These are phyloP conservation scores for Bombus soroeensis DNA, from an alignment of 1,140 invertebrate species.

Conservation along the genomic window DNA sequence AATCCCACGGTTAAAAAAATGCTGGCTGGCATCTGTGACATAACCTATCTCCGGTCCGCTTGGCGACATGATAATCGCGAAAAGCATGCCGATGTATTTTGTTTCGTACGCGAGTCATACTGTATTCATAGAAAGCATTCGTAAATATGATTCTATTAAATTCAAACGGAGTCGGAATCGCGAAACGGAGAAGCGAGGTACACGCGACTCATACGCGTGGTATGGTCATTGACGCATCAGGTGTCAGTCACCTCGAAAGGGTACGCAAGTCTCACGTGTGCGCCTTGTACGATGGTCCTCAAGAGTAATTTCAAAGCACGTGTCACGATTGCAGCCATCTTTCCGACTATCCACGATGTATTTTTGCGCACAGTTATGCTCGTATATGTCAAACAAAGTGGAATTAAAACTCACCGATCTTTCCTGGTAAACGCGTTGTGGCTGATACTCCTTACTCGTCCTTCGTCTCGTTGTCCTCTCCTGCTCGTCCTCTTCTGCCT, in stretches of 20 bases:
- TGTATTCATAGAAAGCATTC: not conserved
- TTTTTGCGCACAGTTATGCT: too few species aligned
- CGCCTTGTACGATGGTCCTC: conserved; percentile 20
- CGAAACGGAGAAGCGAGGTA: not conserved
- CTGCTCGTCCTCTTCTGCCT: conserved; percentile 45
- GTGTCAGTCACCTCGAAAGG: conserved; percentile 81
- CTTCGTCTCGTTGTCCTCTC: conserved; percentile 16
- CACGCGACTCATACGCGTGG: conserved; percentile 72
- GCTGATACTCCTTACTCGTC: not conserved
- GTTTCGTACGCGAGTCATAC: not conserved
- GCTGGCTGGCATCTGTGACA: conserved; percentile 1
- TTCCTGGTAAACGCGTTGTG: conserved; percentile 10
- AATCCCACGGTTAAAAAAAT: conserved; percentile 33
- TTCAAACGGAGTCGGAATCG: not conserved
- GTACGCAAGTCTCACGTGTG: conserved; percentile 44
- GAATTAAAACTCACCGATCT: conserved; percentile 42
- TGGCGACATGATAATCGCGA: not conserved
- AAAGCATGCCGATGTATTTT: not conserved
- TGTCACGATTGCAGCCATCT: not conserved
- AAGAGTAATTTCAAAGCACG: not conserved
- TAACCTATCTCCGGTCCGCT: conserved; percentile 29
- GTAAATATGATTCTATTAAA: not conserved
- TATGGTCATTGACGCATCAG: conserved; percentile 83
- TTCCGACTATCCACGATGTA: too few species aligned
- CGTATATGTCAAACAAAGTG: not conserved